Base-by-base conservation (phyloP, 2,888 invertebrate species). In the Dermolepida albohirtum region DNA sequence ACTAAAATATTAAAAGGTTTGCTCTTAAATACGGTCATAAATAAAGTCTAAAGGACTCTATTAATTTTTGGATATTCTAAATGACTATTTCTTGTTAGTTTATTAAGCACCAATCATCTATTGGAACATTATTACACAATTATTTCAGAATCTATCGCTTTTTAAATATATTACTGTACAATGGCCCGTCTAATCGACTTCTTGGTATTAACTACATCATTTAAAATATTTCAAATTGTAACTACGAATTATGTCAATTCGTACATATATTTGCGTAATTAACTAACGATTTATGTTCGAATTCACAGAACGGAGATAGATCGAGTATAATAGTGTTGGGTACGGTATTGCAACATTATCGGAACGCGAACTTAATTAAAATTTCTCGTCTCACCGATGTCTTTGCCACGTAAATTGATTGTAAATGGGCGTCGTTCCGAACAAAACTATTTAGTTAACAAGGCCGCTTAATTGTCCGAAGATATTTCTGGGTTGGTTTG, bases 351-450 rank as follows among this genome's bases (percentile, higher is more conserved):
- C 59, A 44, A 49, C 57, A 63, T 67, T 70, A 68, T 70, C 70
- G 69, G 72, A 71, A 72, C 71, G 67, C 66, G 67, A 71, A 71
- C 69, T 72, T 71, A 71, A 72, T 71, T 71, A 72, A 72, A 71
- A 72, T 71, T 70, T 68, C 57, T 71, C 27, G 59, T 59, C 44
- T 59, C 44, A 22, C 43, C 59, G 44, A 59, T 59, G 59, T 59
- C 59, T 59, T 44, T 59, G 57, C 59, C 43, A 29, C 59, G 59
- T 59, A 59, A 59, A 59, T 44, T 44, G 59, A 59, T 59, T 59
- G 59, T 59, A 59, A 59, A 59, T 44, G 43, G 59, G 59, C 44
- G 44, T 59, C 59, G 59, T 44, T 47, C 27, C 22, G 44, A 27
- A 43, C 47, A 59, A 27, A 47, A 59, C 44, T 59, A 44, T 59